Base-by-base conservation (phyloP, 2,888 invertebrate species). In the Parascotia fuliginaria region DNA sequence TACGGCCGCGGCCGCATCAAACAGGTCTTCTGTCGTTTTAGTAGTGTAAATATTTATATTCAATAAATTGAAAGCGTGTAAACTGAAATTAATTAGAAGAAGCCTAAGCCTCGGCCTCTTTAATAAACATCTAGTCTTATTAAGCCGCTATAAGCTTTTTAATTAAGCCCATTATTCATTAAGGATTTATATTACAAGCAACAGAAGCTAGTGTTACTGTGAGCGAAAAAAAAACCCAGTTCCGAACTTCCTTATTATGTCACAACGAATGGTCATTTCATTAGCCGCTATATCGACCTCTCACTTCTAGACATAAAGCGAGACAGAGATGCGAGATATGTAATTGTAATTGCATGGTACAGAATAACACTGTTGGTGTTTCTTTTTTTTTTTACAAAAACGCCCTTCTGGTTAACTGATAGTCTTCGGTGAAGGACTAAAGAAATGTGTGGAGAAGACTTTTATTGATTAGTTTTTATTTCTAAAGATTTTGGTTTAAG, bases 161-260 rank as follows among this genome's bases (percentile, higher is more conserved):
- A 60, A 36, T 54, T 50, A 19, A 38, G 33, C n/a, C 27, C 22
- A 1, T 57, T 51, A 52, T 44, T 66, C 65, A 64, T 56, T 65
- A 65, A 51, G 50, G 60, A 62, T 58, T 67, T 64, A 58, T 58
- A 59, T 68, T 66, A 72, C 71, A 60, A 56, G 70, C 69, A 68
- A 73, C 68, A 62, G 65, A 54, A 72, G 73, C 69, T 79, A 73
- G 70, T 69, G 71, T 78, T 77, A 73, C 73, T 53, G 61, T 56
- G 50, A 57, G 69, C 55, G 28, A 64, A 67, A 66, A 61, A 78
- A 55, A 57, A 38, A 43, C 9, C 16, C 11, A 9, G 22, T 53
- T 77, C 73, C 77, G 70, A 70, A 65, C 60, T 65, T 65, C 68
- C 70, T 65, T 68, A 70, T 71, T 73, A 69, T 61, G 62, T 39